phyloP scores from a whole-genome alignment of 1,140 invertebrate species.

The Drosophila sp. region DNA sequence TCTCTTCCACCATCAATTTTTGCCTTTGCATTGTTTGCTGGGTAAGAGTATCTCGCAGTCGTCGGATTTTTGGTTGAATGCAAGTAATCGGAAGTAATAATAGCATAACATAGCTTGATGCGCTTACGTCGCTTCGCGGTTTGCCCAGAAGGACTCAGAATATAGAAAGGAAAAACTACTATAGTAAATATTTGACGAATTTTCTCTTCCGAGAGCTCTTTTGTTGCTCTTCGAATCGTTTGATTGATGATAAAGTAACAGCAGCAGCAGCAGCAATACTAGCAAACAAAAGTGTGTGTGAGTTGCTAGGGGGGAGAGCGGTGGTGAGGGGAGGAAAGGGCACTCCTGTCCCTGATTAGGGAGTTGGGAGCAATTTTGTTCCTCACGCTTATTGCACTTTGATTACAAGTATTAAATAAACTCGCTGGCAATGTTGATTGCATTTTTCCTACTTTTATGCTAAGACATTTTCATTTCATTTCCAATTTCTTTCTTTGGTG shows the following conservation, averaged over 20 bases:
- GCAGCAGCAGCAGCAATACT: neutral
- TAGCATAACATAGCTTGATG: slow-evolving; percentile 11
- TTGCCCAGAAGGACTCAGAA: neutral
- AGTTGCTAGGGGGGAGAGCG: neutral
- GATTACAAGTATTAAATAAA: neutral
- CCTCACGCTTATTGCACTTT: slow-evolving; percentile 15
- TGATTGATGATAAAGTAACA: slow-evolving; percentile 34
- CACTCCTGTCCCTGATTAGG: neutral
- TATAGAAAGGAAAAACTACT: neutral
- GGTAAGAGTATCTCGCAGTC: too few relatives aligned
- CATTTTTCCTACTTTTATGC: neutral
- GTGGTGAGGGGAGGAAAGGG: too few relatives aligned
- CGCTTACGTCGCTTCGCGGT: neutral
- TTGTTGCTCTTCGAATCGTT: slow-evolving; percentile 15
- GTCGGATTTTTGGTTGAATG: neutral
- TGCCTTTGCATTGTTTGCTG: too few relatives aligned
- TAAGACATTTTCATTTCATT: neutral
- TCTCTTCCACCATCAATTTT: too few relatives aligned
- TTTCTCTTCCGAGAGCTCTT: neutral
- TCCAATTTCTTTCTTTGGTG: neutral
- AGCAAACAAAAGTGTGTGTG: neutral
- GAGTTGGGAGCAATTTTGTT: neutral
- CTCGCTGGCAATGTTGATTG: neutral
- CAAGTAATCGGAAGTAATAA: slow-evolving; percentile 27
- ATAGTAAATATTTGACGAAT: neutral